These are phyloP conservation scores for Diplodus puntazzo DNA, from an alignment of 2,797 vertebrate species.

Conservation along the genomic window DNA sequence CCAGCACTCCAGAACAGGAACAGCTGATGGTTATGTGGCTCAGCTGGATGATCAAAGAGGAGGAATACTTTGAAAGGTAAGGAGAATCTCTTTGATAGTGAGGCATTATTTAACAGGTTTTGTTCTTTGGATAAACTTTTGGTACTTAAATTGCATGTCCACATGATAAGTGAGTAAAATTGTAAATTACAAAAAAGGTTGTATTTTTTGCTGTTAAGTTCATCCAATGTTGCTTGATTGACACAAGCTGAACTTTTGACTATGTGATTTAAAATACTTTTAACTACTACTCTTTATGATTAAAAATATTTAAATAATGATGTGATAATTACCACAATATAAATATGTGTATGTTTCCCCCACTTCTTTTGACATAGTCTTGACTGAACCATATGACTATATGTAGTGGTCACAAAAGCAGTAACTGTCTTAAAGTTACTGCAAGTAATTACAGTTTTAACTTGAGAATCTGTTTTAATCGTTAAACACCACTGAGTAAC, in stretches of 20 bases:
- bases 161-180: background rate
- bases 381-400: background rate
- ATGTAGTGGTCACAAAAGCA: background rate
- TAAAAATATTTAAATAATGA: background rate
- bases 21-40: constrained; percentile 99
- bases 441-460: background rate
- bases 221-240: background rate
- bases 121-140: background rate
- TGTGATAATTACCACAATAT: background rate
- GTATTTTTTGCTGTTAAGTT: background rate
- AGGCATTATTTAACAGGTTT: background rate
- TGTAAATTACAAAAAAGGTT: background rate
- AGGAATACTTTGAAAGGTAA: constrained; percentile 99
- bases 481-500: background rate
- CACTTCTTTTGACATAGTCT: background rate
- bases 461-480: background rate
- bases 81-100: background rate
- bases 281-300: no score
- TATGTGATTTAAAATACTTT: background rate
- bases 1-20: constrained; percentile 96
- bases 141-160: background rate
- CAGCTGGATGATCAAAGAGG: constrained; percentile 99
- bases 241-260: background rate
- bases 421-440: background rate
- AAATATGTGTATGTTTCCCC: no score